A percentile compares a stretch with the other conserved stretches of the same genome.
Conservation (phyloP, 92 coral and sea anemone species). For the Diadumene lineata region DNA sequence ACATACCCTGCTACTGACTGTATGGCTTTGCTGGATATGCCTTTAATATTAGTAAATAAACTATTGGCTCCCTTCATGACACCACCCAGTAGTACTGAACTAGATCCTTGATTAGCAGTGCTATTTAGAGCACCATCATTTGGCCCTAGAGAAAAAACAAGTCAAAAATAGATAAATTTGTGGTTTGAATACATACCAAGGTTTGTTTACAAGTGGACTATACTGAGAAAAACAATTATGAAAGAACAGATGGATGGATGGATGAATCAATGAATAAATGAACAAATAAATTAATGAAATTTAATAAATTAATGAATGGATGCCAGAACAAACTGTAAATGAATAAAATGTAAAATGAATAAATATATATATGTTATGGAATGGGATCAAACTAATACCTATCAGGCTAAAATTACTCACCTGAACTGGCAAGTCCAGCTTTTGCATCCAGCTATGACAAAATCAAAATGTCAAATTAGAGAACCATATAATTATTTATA, state of each 20-base stretch:
- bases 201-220: no score
- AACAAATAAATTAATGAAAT: no score
- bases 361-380: no score
- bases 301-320: no score
- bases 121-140: slow-evolving; percentile 1
- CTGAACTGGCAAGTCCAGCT: not conserved
- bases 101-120: slow-evolving; percentile 21
- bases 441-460: not conserved
- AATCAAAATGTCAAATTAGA: not conserved
- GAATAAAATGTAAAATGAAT: no score
- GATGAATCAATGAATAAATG: not conserved
- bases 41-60: slow-evolving; percentile 86
- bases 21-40: slow-evolving; percentile 90
- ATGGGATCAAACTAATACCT: no score
- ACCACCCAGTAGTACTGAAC: slow-evolving; percentile 78
- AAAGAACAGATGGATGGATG: not conserved
- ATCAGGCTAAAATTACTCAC: no score
- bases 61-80: slow-evolving; percentile 96
- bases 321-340: no score
- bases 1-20: slow-evolving; percentile 99
- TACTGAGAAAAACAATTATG: no score
- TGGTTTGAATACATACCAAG: no score
- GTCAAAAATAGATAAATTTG: not conserved
- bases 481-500: no score
- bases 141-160: slow-evolving; percentile 24